Percentiles rank a stretch among this genome's conserved stretches.
Evolutionary conservation across 2,797 vertebrate genomes (phyloP).

Genomic region (Chrosomus eos): DNA sequence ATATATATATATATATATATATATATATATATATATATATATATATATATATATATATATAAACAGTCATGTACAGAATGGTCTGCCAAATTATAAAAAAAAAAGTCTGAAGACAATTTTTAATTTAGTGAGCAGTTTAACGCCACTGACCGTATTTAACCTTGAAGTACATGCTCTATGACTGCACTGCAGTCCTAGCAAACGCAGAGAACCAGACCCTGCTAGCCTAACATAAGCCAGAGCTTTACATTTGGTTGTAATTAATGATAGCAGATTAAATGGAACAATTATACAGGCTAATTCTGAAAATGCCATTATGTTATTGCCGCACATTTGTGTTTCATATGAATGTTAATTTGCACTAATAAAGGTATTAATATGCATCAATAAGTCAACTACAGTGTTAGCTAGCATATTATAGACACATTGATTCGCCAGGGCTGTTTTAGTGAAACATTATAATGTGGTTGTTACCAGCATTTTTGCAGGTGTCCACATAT

Average conservation of each 20-base stretch:
- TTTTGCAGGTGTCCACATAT: slow-evolving; percentile 27
- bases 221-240: slow-evolving; percentile 33
- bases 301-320: slow-evolving; percentile 66
- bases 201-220: slow-evolving; percentile 33
- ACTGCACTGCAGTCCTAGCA: slow-evolving; percentile 15
- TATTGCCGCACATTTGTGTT: slow-evolving; percentile 59
- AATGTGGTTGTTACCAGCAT: not conserved
- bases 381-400: slow-evolving; percentile 62
- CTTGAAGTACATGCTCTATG: slow-evolving; percentile 18
- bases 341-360: slow-evolving; percentile 62
- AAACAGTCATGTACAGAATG: not conserved
- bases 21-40: too few relatives aligned
- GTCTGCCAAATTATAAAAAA: slow-evolving; percentile 4
- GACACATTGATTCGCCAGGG: slow-evolving; percentile 36
- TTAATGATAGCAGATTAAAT: slow-evolving; percentile 62
- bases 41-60: not conserved
- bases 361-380: slow-evolving; percentile 63
- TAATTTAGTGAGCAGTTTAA: not conserved
- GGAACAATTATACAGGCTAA: slow-evolving; percentile 62
- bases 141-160: not conserved
- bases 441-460: slow-evolving; percentile 25
- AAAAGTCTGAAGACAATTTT: not conserved
- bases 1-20: not conserved
- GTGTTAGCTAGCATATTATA: slow-evolving; percentile 44
- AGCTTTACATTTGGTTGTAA: slow-evolving; percentile 48